phyloP scores from a whole-genome alignment of 2,113 vertebrate species.

The Oceanites oceanicus region DNA sequence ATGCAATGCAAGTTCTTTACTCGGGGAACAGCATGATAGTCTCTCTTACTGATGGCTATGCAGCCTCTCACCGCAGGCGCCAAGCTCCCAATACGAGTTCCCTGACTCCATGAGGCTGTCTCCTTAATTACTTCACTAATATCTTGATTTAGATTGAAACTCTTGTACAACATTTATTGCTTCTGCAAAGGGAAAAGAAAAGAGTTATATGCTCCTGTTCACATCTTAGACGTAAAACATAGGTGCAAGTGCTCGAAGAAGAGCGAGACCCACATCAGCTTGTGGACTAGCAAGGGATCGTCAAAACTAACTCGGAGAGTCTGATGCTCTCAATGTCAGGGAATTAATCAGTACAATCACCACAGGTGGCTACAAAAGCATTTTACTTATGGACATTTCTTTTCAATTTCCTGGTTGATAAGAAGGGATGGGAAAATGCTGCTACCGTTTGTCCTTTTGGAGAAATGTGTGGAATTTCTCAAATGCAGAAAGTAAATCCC shows the following conservation, averaged over 20 bases:
- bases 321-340: not conserved
- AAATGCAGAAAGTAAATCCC: not conserved
- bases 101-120: not conserved
- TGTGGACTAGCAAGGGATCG: fast-evolving
- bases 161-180: not conserved
- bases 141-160: not conserved
- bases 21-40: not conserved
- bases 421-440: not conserved
- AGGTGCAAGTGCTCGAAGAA: fast-evolving
- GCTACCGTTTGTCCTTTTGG: not conserved
- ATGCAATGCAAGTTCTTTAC: not conserved
- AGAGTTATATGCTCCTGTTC: not conserved
- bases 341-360: too few species aligned
- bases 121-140: not conserved
- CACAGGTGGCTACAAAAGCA: not conserved
- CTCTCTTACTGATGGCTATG: not conserved
- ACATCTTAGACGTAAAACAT: fast-evolving
- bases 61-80: not conserved
- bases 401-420: not conserved
- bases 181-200: not conserved
- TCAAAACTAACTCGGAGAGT: fast-evolving
- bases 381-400: not conserved
- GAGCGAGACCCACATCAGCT: fast-evolving
- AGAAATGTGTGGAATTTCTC: not conserved
- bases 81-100: not conserved